Base-by-base conservation (phyloP, 2,113 vertebrate species). In the Carettochelys insculpta region DNA sequence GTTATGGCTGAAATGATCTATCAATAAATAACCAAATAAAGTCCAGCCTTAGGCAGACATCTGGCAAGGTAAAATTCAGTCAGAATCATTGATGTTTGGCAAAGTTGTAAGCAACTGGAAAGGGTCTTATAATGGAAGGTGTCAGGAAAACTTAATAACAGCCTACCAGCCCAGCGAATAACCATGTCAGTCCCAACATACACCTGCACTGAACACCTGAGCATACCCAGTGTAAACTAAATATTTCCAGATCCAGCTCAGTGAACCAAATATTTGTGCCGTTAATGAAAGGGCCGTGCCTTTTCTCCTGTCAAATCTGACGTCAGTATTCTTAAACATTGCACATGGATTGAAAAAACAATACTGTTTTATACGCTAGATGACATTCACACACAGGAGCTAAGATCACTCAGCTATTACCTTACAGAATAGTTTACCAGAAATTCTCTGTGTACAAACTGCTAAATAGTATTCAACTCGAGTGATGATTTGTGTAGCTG, bases 121-220 rank as follows among this genome's bases (percentile, higher is more conserved):
- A 38, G 11, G 16, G 11, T 34, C 48, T 84, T 58, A 68, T 43
- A 58, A 51, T 1, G 11, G 52, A 17, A 84, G 68, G 45, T 38
- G 61, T 73, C 87, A 52, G 4, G n/a, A 27, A 27, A 78, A 0
- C 0, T 76, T 53, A 38, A 27, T 53, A 45, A 0, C 3, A 76
- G 16, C 4, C 16, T 79, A 58, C 48, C 56, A 86, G 25, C 13
- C 48, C 3, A 41, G 27, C 34, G 43, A 24, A 6, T 10, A 19
- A 11, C 0, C 2, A 41, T 47, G 79, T 56, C 58, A 45, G 48
- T 34, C 6, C 45, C 3, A 68, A 50, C 53, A 84, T 81, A 77
- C n/a, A 92, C 58, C 52, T 71, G 38, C 77, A 79, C 27, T 29
- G 77, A 51, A 77, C 19, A 34, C 45, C 45, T 29, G 13, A 68